Percentiles rank a stretch among this genome's conserved stretches.
phyloP scores from a whole-genome alignment of 2,797 vertebrate species.

The Botia kubotai region DNA sequence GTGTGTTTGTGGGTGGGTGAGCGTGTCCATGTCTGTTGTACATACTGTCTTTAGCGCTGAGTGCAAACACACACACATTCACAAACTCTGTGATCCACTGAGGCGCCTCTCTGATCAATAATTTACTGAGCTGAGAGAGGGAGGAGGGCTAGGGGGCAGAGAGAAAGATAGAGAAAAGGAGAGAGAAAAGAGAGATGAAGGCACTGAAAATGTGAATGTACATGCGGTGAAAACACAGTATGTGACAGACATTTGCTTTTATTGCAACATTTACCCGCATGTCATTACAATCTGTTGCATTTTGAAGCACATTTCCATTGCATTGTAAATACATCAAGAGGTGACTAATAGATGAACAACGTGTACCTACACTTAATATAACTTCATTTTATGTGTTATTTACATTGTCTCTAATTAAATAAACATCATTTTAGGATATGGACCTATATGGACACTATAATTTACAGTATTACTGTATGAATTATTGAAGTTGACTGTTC shows the following conservation, averaged over 20 bases:
- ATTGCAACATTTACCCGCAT: not conserved
- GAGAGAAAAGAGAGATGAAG: constrained; percentile 21
- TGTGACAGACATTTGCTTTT: not conserved
- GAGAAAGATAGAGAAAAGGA: constrained; percentile 39
- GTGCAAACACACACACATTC: constrained; percentile 45
- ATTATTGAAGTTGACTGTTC: not conserved
- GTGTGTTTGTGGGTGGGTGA: constrained; percentile 18
- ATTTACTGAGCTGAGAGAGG: constrained; percentile 56
- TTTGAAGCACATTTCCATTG: not conserved
- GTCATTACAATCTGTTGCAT: not conserved
- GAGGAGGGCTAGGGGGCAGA: constrained; percentile 42
- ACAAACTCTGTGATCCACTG: constrained; percentile 48
- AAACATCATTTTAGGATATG: too few species aligned
- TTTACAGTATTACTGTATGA: not conserved
- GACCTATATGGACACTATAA: not conserved
- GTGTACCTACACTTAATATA: not conserved
- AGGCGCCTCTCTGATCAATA: constrained; percentile 60
- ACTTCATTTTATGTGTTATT: not conserved
- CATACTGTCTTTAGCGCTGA: constrained; percentile 45
- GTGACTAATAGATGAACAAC: not conserved
- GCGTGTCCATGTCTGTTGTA: constrained; percentile 45
- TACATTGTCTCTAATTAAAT: too few species aligned
- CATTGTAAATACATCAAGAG: not conserved
- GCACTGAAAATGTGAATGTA: constrained; percentile 2
- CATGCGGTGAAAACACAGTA: not conserved